Conservation (phyloP, 2,797 vertebrate species). For the Picus viridis region DNA sequence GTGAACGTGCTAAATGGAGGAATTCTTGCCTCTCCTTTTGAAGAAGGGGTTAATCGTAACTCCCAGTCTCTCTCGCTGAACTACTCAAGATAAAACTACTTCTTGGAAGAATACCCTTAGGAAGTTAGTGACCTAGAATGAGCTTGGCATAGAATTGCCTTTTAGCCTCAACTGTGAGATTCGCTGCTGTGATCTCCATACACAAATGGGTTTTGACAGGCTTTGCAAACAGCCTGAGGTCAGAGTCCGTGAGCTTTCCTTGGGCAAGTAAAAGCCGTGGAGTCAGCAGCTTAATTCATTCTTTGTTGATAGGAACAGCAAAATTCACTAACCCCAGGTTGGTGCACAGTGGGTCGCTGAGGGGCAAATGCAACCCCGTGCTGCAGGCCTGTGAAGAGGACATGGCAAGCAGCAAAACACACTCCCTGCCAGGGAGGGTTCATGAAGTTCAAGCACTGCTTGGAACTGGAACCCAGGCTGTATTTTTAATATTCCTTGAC, state of each 20-base stretch:
- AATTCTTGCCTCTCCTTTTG: neutral
- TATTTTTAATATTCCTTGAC: neutral
- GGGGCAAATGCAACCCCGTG: neutral
- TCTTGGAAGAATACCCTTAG: conserved; percentile 70
- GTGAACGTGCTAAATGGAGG: neutral
- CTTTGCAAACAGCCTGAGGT: conserved; percentile 42
- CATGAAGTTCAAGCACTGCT: neutral
- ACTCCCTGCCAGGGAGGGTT: neutral
- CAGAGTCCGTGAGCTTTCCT: neutral
- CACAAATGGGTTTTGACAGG: conserved; percentile 56
- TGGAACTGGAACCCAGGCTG: neutral
- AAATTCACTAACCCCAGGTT: neutral
- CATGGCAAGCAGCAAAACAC: neutral
- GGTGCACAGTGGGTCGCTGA: neutral
- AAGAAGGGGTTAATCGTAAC: conserved; percentile 38
- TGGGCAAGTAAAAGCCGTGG: neutral
- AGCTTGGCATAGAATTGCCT: conserved; percentile 55
- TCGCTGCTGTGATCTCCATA: neutral
- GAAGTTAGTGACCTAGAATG: conserved; percentile 68
- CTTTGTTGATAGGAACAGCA: neutral
- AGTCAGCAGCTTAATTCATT: neutral
- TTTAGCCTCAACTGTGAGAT: conserved; percentile 38
- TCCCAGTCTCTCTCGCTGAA: neutral
- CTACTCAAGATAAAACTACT: conserved; percentile 47
- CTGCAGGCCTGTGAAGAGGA: neutral